phyloP scores from a whole-genome alignment of 2,113 vertebrate species.

The Nycticryphes semicollaris region DNA sequence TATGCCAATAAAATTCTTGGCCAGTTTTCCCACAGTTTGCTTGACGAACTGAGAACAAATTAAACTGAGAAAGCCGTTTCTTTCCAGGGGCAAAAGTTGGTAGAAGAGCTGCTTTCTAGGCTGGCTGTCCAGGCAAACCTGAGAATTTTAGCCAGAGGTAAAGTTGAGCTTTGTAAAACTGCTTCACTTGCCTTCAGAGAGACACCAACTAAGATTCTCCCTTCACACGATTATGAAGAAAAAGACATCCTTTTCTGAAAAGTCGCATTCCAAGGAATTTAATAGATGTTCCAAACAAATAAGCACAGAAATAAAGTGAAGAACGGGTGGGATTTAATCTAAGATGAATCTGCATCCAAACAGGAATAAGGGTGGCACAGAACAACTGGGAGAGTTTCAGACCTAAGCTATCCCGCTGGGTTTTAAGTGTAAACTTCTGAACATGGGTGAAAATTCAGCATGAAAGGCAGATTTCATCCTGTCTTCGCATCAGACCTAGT shows the following conservation, averaged over 20 bases:
- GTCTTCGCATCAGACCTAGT: background rate
- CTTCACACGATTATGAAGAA: background rate
- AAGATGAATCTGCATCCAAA: background rate
- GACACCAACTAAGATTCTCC: background rate
- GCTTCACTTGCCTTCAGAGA: background rate
- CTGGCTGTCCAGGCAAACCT: background rate
- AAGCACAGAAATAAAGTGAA: background rate
- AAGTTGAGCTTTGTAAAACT: background rate
- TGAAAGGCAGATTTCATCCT: background rate
- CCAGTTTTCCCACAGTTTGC: background rate
- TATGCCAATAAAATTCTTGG: slow-evolving; percentile 30
- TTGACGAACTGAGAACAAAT: background rate
- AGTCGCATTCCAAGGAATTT: background rate
- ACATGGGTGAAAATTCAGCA: background rate
- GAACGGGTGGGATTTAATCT: background rate
- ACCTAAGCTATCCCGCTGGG: background rate
- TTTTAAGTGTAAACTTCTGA: background rate
- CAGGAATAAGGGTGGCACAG: background rate
- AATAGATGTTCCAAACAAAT: background rate
- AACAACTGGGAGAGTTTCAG: background rate
- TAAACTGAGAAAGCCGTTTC: background rate
- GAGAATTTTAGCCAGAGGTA: background rate
- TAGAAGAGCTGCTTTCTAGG: background rate
- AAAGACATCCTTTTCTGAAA: background rate
- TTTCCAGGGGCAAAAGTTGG: background rate